Percentiles rank a stretch among this genome's conserved stretches.
Conservation (phyloP, 2,113 vertebrate species). For the Larimichthys crocea region DNA sequence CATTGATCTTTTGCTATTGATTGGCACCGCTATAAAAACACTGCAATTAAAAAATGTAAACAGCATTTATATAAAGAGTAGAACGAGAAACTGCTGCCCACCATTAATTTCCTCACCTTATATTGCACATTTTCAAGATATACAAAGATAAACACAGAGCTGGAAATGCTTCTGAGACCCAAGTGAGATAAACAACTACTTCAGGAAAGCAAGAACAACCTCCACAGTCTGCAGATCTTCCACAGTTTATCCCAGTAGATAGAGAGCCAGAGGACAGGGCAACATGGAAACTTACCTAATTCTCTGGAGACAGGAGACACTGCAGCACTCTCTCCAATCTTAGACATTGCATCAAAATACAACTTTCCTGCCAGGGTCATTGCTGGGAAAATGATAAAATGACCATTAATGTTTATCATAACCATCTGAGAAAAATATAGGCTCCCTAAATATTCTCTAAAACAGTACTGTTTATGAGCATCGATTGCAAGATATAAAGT, state of each 20-base stretch:
- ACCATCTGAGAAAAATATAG: background rate
- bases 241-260: conserved; percentile 10
- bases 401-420: conserved; percentile 40
- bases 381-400: conserved; percentile 79
- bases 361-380: conserved; percentile 94
- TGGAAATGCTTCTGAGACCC: background rate
- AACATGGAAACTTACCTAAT: conserved; percentile 87
- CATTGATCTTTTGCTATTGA: background rate
- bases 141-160: background rate
- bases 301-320: conserved; percentile 95
- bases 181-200: conserved; percentile 15
- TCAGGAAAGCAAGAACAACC: background rate
- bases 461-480: background rate
- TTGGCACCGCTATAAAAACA: background rate
- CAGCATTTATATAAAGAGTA: background rate
- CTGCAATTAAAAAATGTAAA: background rate
- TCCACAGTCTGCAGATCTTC: conserved; percentile 12
- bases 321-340: conserved; percentile 93
- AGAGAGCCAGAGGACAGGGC: conserved; percentile 22
- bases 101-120: background rate
- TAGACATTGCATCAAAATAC: conserved; percentile 97
- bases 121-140: background rate
- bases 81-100: background rate
- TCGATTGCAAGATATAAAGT: too few species aligned
- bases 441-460: background rate